Conservation (phyloP, 2,113 vertebrate species). For the Daboia siamensis region DNA sequence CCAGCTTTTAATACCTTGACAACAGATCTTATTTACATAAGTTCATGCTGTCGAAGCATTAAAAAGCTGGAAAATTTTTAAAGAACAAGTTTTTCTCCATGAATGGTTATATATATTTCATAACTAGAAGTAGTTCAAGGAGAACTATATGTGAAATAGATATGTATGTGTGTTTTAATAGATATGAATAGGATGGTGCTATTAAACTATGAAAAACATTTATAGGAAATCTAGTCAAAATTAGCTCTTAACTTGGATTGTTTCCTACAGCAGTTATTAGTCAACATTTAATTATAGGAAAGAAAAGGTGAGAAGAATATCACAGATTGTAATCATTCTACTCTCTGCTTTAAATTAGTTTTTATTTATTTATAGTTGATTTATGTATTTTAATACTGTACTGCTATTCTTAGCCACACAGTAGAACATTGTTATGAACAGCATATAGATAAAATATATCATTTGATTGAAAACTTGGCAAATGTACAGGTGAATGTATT, state of each 20-base stretch:
- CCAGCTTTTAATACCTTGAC: neutral
- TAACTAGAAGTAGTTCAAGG: neutral
- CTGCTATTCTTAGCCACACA: neutral
- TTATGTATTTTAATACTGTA: neutral
- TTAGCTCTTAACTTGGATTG: neutral
- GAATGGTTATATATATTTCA: neutral
- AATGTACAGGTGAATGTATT: neutral
- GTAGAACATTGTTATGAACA: neutral
- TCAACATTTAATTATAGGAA: neutral
- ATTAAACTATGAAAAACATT: neutral
- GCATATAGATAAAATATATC: neutral
- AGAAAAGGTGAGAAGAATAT: neutral
- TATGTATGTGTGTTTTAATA: neutral
- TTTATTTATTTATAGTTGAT: neutral
- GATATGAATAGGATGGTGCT: neutral
- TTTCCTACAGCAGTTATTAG: neutral
- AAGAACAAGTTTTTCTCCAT: neutral
- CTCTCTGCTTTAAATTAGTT: neutral
- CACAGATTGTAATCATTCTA: neutral
- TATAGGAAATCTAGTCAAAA: neutral
- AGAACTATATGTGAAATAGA: neutral
- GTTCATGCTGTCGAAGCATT: neutral
- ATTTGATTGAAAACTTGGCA: neutral
- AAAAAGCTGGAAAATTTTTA: neutral
- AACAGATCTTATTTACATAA: neutral